Conservation (phyloP, 2,888 invertebrate species). For the Rhabditoides inermis region DNA sequence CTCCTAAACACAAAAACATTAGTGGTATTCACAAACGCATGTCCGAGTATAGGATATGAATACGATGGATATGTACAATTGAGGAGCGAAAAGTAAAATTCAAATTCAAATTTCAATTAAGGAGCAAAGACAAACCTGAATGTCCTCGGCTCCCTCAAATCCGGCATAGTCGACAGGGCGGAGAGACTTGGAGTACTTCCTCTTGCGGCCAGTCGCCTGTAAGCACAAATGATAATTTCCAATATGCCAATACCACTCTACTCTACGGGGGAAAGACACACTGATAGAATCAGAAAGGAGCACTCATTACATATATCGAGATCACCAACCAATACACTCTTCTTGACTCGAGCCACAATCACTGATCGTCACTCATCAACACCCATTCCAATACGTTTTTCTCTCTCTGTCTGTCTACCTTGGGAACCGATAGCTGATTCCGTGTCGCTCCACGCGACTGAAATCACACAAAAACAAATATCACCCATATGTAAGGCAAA, state of each 20-base stretch:
- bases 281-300: no score
- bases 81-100: no score
- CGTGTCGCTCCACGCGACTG: neutral
- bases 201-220: slow-evolving; percentile 27
- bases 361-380: neutral
- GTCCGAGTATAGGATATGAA: neutral
- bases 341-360: neutral
- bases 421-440: neutral
- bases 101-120: no score
- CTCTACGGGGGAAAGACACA: no score
- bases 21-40: neutral
- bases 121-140: slow-evolving; percentile 30
- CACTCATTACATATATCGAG: no score
- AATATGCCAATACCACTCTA: no score
- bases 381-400: neutral
- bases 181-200: slow-evolving; percentile 39
- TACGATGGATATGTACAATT: no score
- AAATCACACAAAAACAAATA: neutral
- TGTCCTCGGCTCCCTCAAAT: slow-evolving; percentile 46
- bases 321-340: neutral
- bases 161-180: slow-evolving; percentile 44
- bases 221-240: no score
- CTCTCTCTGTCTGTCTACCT: neutral
- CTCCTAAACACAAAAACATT: slow-evolving; percentile 12
- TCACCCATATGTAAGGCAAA: no score